Conservation (phyloP, 2,113 vertebrate species). For the Nesospiza acunhae region DNA sequence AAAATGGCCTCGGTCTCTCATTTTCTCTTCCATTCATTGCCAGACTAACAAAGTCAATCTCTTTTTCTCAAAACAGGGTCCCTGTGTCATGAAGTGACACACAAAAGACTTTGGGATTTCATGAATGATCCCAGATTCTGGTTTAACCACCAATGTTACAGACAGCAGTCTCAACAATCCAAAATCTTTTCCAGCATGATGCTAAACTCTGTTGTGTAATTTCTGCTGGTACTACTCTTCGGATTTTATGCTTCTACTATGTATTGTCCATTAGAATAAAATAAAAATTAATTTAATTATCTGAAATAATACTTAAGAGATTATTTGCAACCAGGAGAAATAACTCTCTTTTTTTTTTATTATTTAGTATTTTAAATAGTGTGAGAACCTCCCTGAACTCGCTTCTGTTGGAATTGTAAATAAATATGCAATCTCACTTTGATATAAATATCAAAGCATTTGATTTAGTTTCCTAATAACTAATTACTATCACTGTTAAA, state of each 20-base stretch:
- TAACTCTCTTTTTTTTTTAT: background rate
- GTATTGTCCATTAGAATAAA: background rate
- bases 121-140: background rate
- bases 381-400: background rate
- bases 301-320: background rate
- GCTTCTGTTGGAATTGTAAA: slow-evolving; percentile 1
- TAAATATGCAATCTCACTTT: background rate
- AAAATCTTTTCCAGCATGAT: background rate
- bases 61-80: background rate
- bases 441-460: background rate
- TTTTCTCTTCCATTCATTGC: background rate
- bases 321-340: background rate
- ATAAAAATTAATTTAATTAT: background rate
- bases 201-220: background rate
- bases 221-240: background rate
- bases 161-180: background rate
- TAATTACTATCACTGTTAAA: background rate
- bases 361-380: background rate
- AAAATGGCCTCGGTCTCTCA: background rate
- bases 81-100: background rate
- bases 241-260: background rate
- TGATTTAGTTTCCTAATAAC: background rate
- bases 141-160: background rate
- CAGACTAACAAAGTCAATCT: background rate
- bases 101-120: background rate